phyloP scores from a whole-genome alignment of 1,140 invertebrate genomes.

The Choristoneura fumiferana region DNA sequence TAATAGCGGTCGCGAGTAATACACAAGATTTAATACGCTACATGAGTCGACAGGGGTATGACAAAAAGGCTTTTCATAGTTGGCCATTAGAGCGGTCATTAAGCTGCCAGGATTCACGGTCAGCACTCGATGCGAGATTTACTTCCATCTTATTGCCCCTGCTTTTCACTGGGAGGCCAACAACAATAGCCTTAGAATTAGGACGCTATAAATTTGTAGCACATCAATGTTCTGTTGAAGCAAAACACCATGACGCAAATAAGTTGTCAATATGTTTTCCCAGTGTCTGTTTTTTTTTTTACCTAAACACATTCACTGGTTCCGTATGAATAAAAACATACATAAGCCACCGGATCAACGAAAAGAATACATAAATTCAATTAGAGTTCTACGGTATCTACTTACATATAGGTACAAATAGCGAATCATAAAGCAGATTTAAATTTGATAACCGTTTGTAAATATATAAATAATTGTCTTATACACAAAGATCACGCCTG shows the following conservation, averaged over 20 bases:
- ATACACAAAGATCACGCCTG: no score
- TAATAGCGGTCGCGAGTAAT: constrained; percentile 21
- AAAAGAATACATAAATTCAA: no score
- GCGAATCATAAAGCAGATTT: no score
- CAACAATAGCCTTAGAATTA: not conserved
- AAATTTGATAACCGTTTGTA: no score
- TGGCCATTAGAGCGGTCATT: constrained; percentile 50
- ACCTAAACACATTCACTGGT: no score
- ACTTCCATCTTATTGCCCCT: constrained; percentile 11
- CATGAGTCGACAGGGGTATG: constrained; percentile 31
- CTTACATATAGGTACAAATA: no score
- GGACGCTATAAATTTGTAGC: constrained; percentile 9
- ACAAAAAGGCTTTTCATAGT: constrained; percentile 42
- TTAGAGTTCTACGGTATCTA: no score
- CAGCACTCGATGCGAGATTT: constrained; percentile 29
- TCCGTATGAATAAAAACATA: no score
- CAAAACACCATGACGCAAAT: not conserved
- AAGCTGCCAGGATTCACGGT: constrained; percentile 43
- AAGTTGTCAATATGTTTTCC: not conserved
- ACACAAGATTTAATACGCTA: constrained; percentile 26
- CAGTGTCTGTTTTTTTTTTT: not conserved
- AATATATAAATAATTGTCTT: no score
- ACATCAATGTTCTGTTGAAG: not conserved
- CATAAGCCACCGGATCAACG: no score
- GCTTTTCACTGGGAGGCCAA: not conserved